These are phyloP conservation scores for Andinoacara biseriatus DNA, from an alignment of 2,113 vertebrate genomes.

Conservation along the genomic window DNA sequence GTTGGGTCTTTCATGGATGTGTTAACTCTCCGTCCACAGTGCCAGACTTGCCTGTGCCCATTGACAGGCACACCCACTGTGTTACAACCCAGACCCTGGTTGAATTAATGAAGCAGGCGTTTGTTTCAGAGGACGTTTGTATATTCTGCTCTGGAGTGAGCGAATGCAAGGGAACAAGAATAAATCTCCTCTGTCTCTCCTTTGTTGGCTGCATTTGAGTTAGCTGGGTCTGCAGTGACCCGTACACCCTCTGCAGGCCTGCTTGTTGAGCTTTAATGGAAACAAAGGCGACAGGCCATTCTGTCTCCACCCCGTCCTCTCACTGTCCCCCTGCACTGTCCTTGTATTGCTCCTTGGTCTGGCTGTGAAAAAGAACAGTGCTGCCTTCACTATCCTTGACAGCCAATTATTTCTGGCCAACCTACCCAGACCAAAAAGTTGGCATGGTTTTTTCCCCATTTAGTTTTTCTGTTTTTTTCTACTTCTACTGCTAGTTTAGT, in stretches of 20 bases:
- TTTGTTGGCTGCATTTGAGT: slow-evolving; percentile 26
- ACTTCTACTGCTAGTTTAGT: not conserved
- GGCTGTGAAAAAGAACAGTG: slow-evolving; percentile 66
- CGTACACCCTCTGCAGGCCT: slow-evolving; percentile 43
- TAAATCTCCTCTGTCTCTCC: slow-evolving; percentile 41
- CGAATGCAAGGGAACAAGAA: slow-evolving; percentile 31
- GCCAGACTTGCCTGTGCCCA: not conserved
- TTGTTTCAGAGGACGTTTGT: slow-evolving; percentile 10
- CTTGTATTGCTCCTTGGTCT: slow-evolving; percentile 66
- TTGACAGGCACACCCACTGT: slow-evolving; percentile 30
- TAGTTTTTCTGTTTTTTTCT: slow-evolving; percentile 43
- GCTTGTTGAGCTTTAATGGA: slow-evolving; percentile 70
- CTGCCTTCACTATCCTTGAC: slow-evolving; percentile 69
- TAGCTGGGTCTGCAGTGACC: slow-evolving; percentile 44
- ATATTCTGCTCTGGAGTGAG: slow-evolving; percentile 42
- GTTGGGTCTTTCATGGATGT: slow-evolving; percentile 27
- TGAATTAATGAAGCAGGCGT: slow-evolving; percentile 39
- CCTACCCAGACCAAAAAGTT: slow-evolving; percentile 71
- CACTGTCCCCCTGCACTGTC: slow-evolving; percentile 66
- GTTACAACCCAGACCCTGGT: slow-evolving; percentile 41
- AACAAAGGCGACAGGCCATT: slow-evolving; percentile 71
- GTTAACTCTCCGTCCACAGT: slow-evolving; percentile 20
- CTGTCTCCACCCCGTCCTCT: slow-evolving; percentile 68
- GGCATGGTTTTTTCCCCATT: slow-evolving; percentile 35
- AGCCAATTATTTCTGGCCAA: slow-evolving; percentile 81